Percentiles rank a stretch among this genome's conserved stretches.
Conservation (phyloP, 2,797 vertebrate species). For the Protosalanx chinensis region DNA sequence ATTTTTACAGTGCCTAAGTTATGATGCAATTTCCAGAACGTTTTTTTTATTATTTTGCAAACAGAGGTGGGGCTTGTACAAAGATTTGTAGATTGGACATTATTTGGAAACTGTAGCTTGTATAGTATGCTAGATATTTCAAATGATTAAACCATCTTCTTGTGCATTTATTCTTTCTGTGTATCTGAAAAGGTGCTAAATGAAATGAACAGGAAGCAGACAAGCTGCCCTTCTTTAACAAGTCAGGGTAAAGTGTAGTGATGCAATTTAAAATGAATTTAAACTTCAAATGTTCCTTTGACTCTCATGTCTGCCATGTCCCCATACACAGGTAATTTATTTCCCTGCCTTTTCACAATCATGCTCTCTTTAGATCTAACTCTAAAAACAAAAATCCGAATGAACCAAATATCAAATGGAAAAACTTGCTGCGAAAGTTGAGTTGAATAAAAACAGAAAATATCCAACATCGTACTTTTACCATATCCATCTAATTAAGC, state of each 20-base stretch:
- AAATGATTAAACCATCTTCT: slow-evolving; percentile 68
- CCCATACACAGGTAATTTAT: too few species aligned
- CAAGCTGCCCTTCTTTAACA: too few species aligned
- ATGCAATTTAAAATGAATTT: too few species aligned
- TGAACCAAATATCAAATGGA: too few species aligned
- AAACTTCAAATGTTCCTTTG: too few species aligned
- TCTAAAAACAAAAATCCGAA: too few species aligned
- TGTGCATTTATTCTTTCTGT: slow-evolving; percentile 25
- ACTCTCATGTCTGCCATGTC: too few species aligned
- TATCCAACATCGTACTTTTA: not conserved
- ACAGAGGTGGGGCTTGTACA: slow-evolving; percentile 54
- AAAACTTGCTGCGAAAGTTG: not conserved
- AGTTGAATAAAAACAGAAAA: not conserved
- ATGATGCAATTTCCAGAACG: slow-evolving; percentile 65
- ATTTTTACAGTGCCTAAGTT: slow-evolving; percentile 68
- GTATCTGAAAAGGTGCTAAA: not conserved
- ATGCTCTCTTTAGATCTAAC: too few species aligned
- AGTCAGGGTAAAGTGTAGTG: too few species aligned
- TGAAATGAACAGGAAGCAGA: not conserved
- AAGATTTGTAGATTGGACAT: slow-evolving; percentile 60
- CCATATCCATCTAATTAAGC: not conserved
- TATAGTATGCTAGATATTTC: slow-evolving; percentile 60
- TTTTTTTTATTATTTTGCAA: slow-evolving; percentile 50
- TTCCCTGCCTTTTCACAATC: too few species aligned
- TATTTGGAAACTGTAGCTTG: slow-evolving; percentile 61